Base-by-base conservation (phyloP, 2,888 invertebrate species). In the Chymomyza caudatula region DNA sequence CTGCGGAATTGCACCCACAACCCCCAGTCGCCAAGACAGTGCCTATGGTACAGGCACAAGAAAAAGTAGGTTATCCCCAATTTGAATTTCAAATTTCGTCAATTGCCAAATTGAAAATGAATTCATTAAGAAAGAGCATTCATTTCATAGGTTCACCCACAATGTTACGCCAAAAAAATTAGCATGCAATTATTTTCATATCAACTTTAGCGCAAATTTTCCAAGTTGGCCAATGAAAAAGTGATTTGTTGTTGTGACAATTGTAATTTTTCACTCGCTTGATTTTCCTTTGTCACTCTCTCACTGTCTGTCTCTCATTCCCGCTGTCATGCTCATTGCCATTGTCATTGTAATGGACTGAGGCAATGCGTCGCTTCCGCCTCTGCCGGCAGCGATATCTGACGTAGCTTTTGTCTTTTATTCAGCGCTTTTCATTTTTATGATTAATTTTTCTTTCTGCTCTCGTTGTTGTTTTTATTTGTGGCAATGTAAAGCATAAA, bases 211-310 rank as follows among this genome's bases (percentile, higher is more conserved):
- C 67, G 73, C 75, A 56, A 69, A 63, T 71, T 64, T 54, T 59
- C 66, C 65, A 53, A 69, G 69, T 54, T 17, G 15, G 5, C 37
- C 73, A 76, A 83, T 83, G 76, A 81, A 84, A 86, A 71, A 76
- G 74, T 74, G 85, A 85, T 86, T 85, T 86, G 85, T 71, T 79
- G 77, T 73, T 76, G 85, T 79, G 84, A 85, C 86, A 82, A 86
- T 84, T 74, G 82, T 84, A 76, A 86, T 85, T 85, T 86, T 79
- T 85, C 85, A 85, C 75, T 86, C 71, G 80, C 83, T 85, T 86
- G 79, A 73, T 71, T 86, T 77, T 29, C 54, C 65, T 51, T 51
- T 51, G 13, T 51, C 13, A 19, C 8, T 2, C 6, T 20, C 19
- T 29, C 23, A 20, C 20, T 51, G 5, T 51, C 13, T 19, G 5